Percentiles rank a stretch among this genome's conserved stretches.
These are phyloP conservation scores for Romanogobio albipinnatus DNA, from an alignment of 2,113 vertebrate genomes.

Conservation along the genomic window DNA sequence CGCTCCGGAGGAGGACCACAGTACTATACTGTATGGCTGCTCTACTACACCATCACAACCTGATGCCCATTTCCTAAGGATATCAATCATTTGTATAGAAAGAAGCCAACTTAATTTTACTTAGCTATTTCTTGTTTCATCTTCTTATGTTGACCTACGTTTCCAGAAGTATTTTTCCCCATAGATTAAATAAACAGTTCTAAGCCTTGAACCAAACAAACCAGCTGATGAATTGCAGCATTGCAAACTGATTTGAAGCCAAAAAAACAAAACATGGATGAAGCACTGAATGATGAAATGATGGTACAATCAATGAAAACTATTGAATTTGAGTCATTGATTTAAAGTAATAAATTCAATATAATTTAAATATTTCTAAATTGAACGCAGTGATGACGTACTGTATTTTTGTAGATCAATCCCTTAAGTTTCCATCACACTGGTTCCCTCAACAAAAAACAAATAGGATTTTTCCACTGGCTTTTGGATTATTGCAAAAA, in stretches of 20 bases:
- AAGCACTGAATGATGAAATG: neutral
- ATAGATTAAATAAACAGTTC: neutral
- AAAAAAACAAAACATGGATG: neutral
- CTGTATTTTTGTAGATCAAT: neutral
- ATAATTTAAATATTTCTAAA: neutral
- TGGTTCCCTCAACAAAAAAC: neutral
- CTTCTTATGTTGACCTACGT: neutral
- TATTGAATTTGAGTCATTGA: neutral
- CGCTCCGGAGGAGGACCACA: neutral
- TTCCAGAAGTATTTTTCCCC: neutral
- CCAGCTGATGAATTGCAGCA: neutral
- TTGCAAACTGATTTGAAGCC: neutral
- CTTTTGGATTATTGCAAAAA: neutral
- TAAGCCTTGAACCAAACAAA: neutral
- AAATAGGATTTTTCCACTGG: neutral
- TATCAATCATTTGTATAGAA: neutral
- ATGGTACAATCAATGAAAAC: neutral
- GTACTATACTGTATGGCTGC: neutral
- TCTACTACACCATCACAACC: constrained; percentile 20
- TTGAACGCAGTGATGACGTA: neutral
- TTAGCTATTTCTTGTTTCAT: neutral
- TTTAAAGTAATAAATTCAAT: neutral
- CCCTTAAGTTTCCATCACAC: neutral
- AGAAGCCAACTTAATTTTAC: neutral
- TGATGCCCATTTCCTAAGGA: neutral